Evolutionary conservation across 2,888 invertebrate genomes (phyloP).

Genomic region (Caenorhabditis uteleia): DNA sequence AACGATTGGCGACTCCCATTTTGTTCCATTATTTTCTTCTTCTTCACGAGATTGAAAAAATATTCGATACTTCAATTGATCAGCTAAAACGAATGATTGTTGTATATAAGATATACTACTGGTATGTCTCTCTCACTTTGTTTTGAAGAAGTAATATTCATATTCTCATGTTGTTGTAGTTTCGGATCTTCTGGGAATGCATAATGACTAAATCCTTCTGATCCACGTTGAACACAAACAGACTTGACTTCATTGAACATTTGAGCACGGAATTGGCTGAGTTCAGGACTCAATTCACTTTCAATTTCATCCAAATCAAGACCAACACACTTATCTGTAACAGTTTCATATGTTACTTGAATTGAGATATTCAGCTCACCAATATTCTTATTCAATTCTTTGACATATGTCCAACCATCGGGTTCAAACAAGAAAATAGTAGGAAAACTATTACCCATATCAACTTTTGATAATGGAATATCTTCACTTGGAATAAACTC

Average conservation of each 20-base stretch:
- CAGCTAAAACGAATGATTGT: constrained; percentile 22
- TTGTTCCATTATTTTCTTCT: constrained; percentile 13
- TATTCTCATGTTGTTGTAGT: no score
- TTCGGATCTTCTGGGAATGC: constrained; percentile 67
- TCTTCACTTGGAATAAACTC: constrained; percentile 47
- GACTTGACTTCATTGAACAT: neutral
- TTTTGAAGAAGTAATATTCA: no score
- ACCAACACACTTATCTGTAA: constrained; percentile 39
- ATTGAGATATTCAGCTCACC: constrained; percentile 26
- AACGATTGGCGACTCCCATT: constrained; percentile 4
- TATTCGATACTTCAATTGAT: constrained; percentile 37
- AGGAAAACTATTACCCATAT: constrained; percentile 37
- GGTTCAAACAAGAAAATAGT: constrained; percentile 46
- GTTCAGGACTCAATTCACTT: constrained; percentile 52
- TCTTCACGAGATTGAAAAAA: constrained; percentile 36
- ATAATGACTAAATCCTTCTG: constrained; percentile 56
- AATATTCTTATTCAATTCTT: constrained; percentile 54
- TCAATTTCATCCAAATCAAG: constrained; percentile 56
- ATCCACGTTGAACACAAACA: constrained; percentile 28
- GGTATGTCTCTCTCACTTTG: no score
- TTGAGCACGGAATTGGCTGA: constrained; percentile 41
- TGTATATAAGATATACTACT: no score
- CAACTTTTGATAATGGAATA: constrained; percentile 28
- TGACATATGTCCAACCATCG: constrained; percentile 49
- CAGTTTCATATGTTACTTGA: neutral